A percentile compares a stretch with the other conserved stretches of the same genome.
Evolutionary conservation across 2,113 vertebrate species (phyloP).

Genomic region (Uria lomvia): DNA sequence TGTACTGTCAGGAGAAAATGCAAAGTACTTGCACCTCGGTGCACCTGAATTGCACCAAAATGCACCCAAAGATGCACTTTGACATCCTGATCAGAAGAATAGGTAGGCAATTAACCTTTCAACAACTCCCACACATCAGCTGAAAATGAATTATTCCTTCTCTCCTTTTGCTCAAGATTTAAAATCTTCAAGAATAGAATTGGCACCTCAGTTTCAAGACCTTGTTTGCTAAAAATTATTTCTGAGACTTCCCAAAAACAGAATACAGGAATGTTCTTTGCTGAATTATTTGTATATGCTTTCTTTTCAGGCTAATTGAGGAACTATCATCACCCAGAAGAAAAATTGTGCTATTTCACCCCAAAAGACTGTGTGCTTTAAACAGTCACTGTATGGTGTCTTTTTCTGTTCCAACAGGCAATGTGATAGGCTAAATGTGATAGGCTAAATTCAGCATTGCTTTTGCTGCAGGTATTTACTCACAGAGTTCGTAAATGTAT

Average conservation of each 20-base stretch:
- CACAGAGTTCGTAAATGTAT: background rate
- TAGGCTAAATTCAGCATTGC: background rate
- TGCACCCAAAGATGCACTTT: background rate
- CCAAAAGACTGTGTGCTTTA: background rate
- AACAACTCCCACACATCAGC: background rate
- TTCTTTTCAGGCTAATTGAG: background rate
- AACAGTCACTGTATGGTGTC: background rate
- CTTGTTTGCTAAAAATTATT: background rate
- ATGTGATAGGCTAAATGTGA: background rate
- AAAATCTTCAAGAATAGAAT: background rate
- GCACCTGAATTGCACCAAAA: background rate
- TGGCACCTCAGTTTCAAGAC: background rate
- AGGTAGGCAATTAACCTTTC: background rate
- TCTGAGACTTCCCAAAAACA: background rate
- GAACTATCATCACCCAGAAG: background rate
- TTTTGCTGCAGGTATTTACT: background rate
- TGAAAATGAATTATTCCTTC: background rate
- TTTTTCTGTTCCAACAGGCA: background rate
- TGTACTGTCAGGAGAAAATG: background rate
- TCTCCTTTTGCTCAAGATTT: background rate
- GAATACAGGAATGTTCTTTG: background rate
- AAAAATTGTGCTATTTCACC: background rate
- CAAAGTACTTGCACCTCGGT: background rate
- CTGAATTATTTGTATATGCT: background rate
- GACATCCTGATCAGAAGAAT: background rate